These are phyloP conservation scores for Amitus sp. DNA, from an alignment of 2,888 invertebrate genomes.

Conservation along the genomic window DNA sequence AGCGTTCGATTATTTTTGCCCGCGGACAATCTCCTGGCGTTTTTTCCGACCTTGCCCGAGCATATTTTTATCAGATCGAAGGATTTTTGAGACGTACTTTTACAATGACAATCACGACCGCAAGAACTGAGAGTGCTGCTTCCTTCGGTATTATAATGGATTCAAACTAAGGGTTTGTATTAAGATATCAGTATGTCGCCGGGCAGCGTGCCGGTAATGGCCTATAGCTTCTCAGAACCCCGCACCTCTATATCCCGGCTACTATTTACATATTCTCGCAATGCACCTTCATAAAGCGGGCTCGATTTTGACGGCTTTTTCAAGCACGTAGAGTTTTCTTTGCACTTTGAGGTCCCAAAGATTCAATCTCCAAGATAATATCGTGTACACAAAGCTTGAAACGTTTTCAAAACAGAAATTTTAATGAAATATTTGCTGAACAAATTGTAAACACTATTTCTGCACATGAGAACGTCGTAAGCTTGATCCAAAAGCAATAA, in stretches of 20 bases:
- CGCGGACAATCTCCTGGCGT: not conserved
- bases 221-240: conserved; percentile 60
- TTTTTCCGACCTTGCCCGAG: not conserved
- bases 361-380: no score
- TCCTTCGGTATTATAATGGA: conserved; percentile 61
- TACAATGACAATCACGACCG: conserved; percentile 44
- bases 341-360: no score
- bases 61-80: conserved; percentile 30
- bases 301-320: conserved; percentile 25
- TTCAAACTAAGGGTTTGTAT: conserved; percentile 64
- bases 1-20: no score
- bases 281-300: conserved; percentile 35
- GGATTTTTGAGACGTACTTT: conserved; percentile 20
- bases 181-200: conserved; percentile 65
- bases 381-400: no score
- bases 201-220: conserved; percentile 62
- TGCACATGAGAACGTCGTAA: no score
- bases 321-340: not conserved
- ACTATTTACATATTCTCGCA: conserved; percentile 49
- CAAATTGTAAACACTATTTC: no score
- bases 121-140: conserved; percentile 24
- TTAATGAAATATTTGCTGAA: no score
- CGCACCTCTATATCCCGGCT: conserved; percentile 52
- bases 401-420: no score
- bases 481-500: no score